These are phyloP conservation scores for Sisor rabdophorus DNA, from an alignment of 2,113 vertebrate genomes.

Conservation along the genomic window DNA sequence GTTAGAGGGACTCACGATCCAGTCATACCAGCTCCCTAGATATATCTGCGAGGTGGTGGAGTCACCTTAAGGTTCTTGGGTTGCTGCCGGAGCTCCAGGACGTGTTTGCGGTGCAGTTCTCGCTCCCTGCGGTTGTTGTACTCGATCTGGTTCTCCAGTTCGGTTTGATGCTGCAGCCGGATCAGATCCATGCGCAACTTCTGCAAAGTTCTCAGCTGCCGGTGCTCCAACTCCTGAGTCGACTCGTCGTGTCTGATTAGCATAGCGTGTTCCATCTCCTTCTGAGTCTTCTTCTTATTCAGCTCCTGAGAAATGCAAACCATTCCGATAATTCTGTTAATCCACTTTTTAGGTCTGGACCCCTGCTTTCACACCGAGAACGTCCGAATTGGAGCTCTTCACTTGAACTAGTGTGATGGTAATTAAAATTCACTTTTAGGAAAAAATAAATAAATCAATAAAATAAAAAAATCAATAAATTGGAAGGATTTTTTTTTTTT, in stretches of 20 bases:
- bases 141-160: conserved; percentile 98
- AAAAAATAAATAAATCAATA: no score
- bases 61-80: conserved; percentile 96
- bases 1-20: not conserved
- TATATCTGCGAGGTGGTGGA: not conserved
- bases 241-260: conserved; percentile 97
- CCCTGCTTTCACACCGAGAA: not conserved
- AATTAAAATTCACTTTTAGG: no score
- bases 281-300: conserved; percentile 96
- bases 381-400: not conserved
- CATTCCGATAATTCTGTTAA: no score
- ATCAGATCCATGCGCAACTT: conserved; percentile 98
- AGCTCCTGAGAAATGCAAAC: conserved; percentile 74
- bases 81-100: conserved; percentile 98
- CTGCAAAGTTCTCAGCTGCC: conserved; percentile 93
- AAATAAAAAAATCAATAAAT: no score
- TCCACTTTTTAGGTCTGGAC: not conserved
- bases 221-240: conserved; percentile 90
- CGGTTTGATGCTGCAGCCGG: conserved; percentile 97
- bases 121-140: conserved; percentile 96
- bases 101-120: conserved; percentile 95
- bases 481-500: no score
- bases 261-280: conserved; percentile 98
- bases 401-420: not conserved
- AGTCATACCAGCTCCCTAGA: conserved; percentile 2